Conservation (phyloP, 2,113 vertebrate genomes). For the Sceloporus tristichus region DNA sequence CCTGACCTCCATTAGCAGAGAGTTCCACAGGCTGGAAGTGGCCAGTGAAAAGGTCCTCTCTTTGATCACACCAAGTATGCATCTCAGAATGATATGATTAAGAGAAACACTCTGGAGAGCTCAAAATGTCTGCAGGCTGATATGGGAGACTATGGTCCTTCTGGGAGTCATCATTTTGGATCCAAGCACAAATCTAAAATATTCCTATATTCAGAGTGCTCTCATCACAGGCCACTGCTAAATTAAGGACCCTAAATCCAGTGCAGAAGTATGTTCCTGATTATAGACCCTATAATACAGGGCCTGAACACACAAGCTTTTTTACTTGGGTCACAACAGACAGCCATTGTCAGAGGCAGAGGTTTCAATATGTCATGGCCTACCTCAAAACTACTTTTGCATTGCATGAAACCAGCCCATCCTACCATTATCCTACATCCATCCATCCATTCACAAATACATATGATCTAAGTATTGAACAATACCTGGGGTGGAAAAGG, state of each 20-base stretch:
- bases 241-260: slow-evolving; percentile 4
- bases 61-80: background rate
- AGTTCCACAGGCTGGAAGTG: background rate
- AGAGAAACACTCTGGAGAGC: background rate
- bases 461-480: rapidly evolving
- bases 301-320: background rate
- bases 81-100: background rate
- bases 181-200: slow-evolving; percentile 37
- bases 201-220: background rate
- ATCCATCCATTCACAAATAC: background rate
- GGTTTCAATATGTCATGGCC: background rate
- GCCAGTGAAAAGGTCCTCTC: background rate
- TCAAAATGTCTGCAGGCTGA: background rate
- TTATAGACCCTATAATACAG: background rate
- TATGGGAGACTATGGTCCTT: background rate
- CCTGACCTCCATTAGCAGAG: background rate
- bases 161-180: background rate
- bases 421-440: rapidly evolving
- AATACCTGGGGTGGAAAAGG: background rate
- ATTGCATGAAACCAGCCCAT: background rate
- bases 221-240: background rate
- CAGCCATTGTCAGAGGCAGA: background rate
- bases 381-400: background rate
- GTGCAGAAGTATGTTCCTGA: background rate
- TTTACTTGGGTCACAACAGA: background rate